phyloP scores from a whole-genome alignment of 2,797 vertebrate genomes.

The Spinibarbus caldwelli region DNA sequence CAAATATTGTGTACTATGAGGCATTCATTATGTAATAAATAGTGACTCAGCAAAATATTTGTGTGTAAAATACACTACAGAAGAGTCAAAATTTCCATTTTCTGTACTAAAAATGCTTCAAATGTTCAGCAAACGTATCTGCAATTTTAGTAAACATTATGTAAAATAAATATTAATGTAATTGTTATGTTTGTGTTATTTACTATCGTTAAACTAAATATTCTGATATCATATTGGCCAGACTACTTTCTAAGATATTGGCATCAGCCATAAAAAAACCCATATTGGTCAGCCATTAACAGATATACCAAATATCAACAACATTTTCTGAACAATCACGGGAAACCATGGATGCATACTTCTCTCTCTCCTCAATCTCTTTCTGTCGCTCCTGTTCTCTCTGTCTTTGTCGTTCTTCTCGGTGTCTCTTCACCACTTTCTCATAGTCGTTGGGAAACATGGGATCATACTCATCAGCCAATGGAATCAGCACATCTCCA shows the following conservation, averaged over 20 bases:
- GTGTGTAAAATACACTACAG: neutral
- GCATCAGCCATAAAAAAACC: neutral
- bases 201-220: neutral
- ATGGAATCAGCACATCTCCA: slow-evolving; percentile 90
- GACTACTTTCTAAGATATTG: neutral
- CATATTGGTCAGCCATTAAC: neutral
- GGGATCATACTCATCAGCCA: slow-evolving; percentile 97
- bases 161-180: neutral
- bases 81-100: neutral
- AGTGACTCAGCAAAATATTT: neutral
- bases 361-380: slow-evolving; percentile 97
- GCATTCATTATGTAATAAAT: too few relatives aligned
- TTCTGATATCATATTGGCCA: neutral
- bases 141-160: neutral
- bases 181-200: neutral
- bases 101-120: too few relatives aligned
- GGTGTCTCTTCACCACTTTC: slow-evolving; percentile 94
- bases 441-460: slow-evolving; percentile 99
- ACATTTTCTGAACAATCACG: neutral
- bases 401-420: slow-evolving; percentile 93
- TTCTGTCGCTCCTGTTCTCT: slow-evolving; percentile 96
- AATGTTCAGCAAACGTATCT: too few relatives aligned
- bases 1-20: neutral
- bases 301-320: too few relatives aligned
- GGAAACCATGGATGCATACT: slow-evolving; percentile 74